These are phyloP conservation scores for Drosophila quasianomalipes DNA, from an alignment of 2,888 invertebrate genomes.

Conservation along the genomic window DNA sequence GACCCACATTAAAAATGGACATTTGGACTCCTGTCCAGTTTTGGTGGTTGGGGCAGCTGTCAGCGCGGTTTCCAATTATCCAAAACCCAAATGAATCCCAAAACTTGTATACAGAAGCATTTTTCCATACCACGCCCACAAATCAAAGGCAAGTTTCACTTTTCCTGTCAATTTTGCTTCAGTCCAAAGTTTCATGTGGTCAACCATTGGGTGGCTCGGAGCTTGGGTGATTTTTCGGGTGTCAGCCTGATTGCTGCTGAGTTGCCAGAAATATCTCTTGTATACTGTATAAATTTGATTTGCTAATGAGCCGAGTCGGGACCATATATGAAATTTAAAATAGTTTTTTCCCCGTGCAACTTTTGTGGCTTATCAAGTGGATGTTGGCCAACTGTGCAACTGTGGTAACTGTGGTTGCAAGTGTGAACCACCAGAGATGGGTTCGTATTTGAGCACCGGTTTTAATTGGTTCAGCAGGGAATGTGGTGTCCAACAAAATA, in stretches of 20 bases:
- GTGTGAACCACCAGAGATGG: conserved; percentile 61
- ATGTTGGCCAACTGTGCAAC: conserved; percentile 61
- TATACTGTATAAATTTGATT: conserved; percentile 73
- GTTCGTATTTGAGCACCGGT: conserved; percentile 50
- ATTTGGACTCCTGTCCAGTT: conserved; percentile 22
- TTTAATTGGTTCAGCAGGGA: conserved; percentile 59
- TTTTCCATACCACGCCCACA: conserved; percentile 54
- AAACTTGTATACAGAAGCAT: conserved; percentile 49
- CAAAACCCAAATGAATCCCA: conserved; percentile 49
- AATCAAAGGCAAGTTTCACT: conserved; percentile 63
- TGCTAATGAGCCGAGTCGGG: conserved; percentile 66
- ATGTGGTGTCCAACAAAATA: conserved; percentile 28
- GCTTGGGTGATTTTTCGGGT: conserved; percentile 4
- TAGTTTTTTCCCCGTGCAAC: conserved; percentile 51
- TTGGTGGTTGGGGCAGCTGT: conserved; percentile 44
- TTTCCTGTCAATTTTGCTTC: conserved; percentile 64
- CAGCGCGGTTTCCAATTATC: conserved; percentile 68
- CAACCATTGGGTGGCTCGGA: conserved; percentile 41
- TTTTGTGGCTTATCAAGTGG: conserved; percentile 65
- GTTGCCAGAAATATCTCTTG: conserved; percentile 22
- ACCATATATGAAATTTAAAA: conserved; percentile 74
- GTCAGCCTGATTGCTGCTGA: conserved; percentile 32
- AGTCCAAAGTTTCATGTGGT: conserved; percentile 63
- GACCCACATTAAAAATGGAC: conserved; percentile 31
- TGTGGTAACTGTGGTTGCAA: conserved; percentile 53